A percentile compares a stretch with the other conserved stretches of the same genome.
Conservation (phyloP, 2,113 vertebrate species). For the Entosphenus tridentatus region DNA sequence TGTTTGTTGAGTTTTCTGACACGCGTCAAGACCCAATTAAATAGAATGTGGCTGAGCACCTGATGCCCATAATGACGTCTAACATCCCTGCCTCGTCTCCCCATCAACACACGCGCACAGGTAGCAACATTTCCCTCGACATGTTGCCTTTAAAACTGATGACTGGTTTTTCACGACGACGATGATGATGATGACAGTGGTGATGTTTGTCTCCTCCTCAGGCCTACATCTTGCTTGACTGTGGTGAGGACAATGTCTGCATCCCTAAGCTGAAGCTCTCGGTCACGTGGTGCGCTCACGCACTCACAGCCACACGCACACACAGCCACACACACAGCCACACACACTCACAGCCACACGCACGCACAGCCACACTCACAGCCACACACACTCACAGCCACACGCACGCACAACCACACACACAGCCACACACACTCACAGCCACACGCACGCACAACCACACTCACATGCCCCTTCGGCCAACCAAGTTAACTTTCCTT, state of each 20-base stretch:
- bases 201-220: slow-evolving; percentile 13
- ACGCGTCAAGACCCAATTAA: too few relatives aligned
- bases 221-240: slow-evolving; percentile 67
- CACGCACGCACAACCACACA: background rate
- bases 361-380: background rate
- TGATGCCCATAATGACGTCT: too few relatives aligned
- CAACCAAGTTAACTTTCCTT: too few relatives aligned
- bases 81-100: too few relatives aligned
- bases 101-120: too few relatives aligned
- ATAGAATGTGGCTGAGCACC: too few relatives aligned
- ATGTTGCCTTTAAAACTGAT: too few relatives aligned
- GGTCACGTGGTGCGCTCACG: slow-evolving; percentile 32
- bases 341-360: background rate
- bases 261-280: slow-evolving; percentile 58
- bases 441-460: background rate
- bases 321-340: background rate
- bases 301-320: background rate
- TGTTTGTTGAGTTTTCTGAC: too few relatives aligned
- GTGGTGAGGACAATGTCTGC: slow-evolving; percentile 70
- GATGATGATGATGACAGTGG: too few relatives aligned
- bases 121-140: too few relatives aligned
- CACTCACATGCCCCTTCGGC: background rate
- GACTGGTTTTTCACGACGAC: too few relatives aligned
- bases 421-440: slow-evolving; percentile 2
- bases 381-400: background rate